Evolutionary conservation across 2,113 vertebrate genomes (phyloP).

Genomic region (Cyprinodon tularosa): DNA sequence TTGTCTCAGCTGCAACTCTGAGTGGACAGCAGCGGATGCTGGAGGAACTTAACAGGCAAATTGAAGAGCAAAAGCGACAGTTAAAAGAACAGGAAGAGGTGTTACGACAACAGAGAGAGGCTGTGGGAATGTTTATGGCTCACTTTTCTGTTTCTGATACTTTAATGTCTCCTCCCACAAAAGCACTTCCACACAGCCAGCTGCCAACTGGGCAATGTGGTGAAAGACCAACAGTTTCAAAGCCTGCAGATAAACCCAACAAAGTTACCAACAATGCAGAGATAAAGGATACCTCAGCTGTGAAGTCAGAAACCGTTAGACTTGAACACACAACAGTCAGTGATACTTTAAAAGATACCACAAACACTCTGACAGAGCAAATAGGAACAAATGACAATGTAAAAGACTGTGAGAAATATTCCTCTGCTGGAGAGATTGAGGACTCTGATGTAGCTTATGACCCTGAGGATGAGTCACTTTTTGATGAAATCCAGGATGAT

Average conservation of each 20-base stretch:
- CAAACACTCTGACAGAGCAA: conserved; percentile 38
- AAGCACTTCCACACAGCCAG: conserved; percentile 74
- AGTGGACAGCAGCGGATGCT: conserved; percentile 94
- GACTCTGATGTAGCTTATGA: conserved; percentile 90
- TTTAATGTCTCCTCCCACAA: conserved; percentile 90
- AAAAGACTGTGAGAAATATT: conserved; percentile 62
- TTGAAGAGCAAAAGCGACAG: conserved; percentile 94
- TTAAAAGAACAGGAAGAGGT: conserved; percentile 94
- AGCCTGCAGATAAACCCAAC: conserved; percentile 36
- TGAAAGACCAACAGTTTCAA: conserved; percentile 35
- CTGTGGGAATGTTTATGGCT: conserved; percentile 94
- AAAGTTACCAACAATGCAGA: conserved; percentile 28
- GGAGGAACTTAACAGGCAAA: conserved; percentile 94
- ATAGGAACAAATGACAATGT: conserved; percentile 43
- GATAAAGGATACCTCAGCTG: conserved; percentile 21
- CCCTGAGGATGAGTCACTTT: conserved; percentile 91
- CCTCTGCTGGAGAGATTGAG: conserved; percentile 72
- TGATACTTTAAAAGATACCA: conserved; percentile 33
- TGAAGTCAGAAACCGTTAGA: conserved; percentile 41
- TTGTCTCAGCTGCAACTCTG: conserved; percentile 81
- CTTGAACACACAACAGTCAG: conserved; percentile 19
- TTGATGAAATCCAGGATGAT: conserved; percentile 89
- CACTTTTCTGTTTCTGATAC: conserved; percentile 95
- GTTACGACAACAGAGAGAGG: conserved; percentile 90
- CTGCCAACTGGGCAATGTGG: conserved; percentile 40